phyloP scores from a whole-genome alignment of 2,797 vertebrate genomes.

The Antrozous pallidus region DNA sequence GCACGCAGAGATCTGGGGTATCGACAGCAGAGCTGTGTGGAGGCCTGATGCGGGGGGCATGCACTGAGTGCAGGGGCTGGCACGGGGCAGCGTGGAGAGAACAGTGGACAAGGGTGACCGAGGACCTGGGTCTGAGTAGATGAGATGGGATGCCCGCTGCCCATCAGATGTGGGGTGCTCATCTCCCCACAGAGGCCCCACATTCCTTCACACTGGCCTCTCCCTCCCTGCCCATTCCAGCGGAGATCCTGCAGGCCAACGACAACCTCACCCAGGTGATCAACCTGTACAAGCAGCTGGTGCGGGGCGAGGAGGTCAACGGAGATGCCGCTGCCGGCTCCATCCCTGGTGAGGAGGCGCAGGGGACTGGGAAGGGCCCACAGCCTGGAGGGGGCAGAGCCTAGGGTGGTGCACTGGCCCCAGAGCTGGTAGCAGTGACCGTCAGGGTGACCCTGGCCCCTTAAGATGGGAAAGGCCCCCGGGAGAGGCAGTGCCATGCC shows the following conservation, averaged over 20 bases:
- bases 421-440: not conserved
- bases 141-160: not conserved
- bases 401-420: accelerated
- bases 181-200: not conserved
- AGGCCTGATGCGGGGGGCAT: accelerated
- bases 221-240: constrained; percentile 77
- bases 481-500: not conserved
- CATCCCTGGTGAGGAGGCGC: constrained; percentile 83
- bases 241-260: constrained; percentile 96
- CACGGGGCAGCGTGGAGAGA: accelerated
- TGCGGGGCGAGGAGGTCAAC: constrained; percentile 93
- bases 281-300: constrained; percentile 93
- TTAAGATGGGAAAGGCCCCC: not conserved
- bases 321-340: constrained; percentile 82
- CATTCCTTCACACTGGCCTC: not conserved
- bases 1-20: accelerated
- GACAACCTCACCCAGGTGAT: constrained; percentile 98
- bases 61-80: not conserved
- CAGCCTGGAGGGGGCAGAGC: not conserved
- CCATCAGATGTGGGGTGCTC: not conserved
- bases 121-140: not conserved
- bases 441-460: not conserved
- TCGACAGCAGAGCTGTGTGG: not conserved
- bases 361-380: not conserved
- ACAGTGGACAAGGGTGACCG: accelerated